A percentile compares a stretch with the other conserved stretches of the same genome.
Evolutionary conservation across 2,113 vertebrate species (phyloP).

Genomic region (Gnathonemus longibarbis): DNA sequence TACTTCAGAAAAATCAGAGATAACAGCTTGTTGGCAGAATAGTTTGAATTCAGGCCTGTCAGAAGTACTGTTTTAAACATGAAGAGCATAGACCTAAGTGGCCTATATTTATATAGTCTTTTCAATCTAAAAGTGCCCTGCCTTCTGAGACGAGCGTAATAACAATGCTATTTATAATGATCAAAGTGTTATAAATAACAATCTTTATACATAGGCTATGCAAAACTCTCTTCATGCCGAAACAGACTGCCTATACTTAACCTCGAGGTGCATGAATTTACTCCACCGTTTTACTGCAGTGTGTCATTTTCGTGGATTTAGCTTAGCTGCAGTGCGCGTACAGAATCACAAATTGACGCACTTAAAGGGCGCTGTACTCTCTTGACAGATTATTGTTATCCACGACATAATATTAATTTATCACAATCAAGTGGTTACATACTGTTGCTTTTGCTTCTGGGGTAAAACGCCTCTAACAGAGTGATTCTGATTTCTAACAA

Average conservation of each 20-base stretch:
- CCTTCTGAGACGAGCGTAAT: background rate
- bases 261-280: background rate
- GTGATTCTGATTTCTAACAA: background rate
- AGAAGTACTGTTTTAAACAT: background rate
- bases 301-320: background rate
- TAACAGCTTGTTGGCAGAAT: slow-evolving; percentile 32
- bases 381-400: too few relatives aligned
- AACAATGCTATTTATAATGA: background rate
- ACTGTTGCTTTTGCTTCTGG: background rate
- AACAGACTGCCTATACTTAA: background rate
- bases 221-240: background rate
- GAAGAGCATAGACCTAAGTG: background rate
- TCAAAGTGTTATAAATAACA: background rate
- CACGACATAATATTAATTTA: background rate
- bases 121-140: background rate
- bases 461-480: background rate
- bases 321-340: background rate
- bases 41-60: background rate
- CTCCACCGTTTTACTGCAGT: background rate
- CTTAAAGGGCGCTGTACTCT: background rate
- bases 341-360: background rate
- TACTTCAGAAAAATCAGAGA: slow-evolving; percentile 31
- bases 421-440: background rate
- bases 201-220: background rate
- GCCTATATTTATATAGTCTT: background rate